These are phyloP conservation scores for Corvus moneduloides DNA, from an alignment of 2,113 vertebrate species.

Conservation along the genomic window DNA sequence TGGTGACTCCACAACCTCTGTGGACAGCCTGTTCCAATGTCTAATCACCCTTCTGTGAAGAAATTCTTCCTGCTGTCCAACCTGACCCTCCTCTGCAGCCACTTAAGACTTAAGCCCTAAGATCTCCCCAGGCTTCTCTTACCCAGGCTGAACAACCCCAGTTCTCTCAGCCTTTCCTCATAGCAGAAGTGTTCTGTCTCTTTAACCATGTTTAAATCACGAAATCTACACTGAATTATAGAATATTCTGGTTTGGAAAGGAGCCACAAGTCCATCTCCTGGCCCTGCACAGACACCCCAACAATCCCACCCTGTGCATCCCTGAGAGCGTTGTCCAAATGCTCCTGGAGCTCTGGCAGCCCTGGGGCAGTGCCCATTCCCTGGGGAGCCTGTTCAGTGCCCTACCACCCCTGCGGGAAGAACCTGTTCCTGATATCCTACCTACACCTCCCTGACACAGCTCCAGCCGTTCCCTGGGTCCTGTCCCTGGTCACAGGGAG, in stretches of 20 bases:
- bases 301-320: background rate
- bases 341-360: background rate
- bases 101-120: too few species aligned
- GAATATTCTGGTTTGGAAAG: background rate
- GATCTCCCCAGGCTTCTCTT: background rate
- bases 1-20: rapidly evolving
- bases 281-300: background rate
- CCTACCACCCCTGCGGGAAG: rapidly evolving
- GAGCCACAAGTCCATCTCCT: background rate
- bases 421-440: background rate
- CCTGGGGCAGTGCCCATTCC: rapidly evolving
- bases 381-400: background rate
- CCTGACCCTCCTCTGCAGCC: background rate
- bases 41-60: background rate
- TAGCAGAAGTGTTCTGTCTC: background rate
- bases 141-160: background rate
- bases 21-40: background rate
- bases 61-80: background rate
- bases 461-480: background rate
- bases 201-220: background rate
- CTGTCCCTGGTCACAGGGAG: background rate
- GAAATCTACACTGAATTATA: background rate
- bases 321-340: rapidly evolving
- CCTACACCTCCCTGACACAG: background rate
- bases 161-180: background rate